These are phyloP conservation scores for Ladona fulva DNA, from an alignment of 1,140 invertebrate genomes.

Conservation along the genomic window DNA sequence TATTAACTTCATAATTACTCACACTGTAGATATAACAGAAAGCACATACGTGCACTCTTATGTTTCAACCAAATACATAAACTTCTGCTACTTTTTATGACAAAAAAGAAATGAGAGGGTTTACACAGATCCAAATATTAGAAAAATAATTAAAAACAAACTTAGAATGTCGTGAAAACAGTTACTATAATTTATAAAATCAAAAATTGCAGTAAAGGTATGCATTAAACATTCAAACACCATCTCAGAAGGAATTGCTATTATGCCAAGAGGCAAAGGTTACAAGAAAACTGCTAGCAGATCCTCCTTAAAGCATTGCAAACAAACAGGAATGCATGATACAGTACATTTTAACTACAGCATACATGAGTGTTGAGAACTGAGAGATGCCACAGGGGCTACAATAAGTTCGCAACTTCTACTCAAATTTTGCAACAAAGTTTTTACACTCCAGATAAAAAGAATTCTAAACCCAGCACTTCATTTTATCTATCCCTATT, in stretches of 20 bases:
- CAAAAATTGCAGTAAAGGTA: too few relatives aligned
- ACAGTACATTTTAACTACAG: neutral
- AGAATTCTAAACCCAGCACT: constrained; percentile 1
- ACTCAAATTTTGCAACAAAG: constrained; percentile 4
- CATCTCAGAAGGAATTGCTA: too few relatives aligned
- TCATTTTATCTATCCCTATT: neutral
- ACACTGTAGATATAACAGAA: constrained; percentile 5
- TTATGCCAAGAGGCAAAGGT: too few relatives aligned
- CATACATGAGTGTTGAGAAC: neutral
- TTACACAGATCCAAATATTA: neutral
- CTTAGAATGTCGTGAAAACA: too few relatives aligned
- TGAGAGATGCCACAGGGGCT: neutral
- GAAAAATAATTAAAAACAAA: too few relatives aligned
- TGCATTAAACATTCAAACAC: too few relatives aligned
- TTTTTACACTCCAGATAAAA: neutral
- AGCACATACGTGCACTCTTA: neutral
- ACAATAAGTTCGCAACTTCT: neutral
- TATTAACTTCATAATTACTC: neutral
- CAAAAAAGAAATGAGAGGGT: neutral
- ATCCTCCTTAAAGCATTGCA: neutral
- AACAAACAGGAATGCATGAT: constrained; percentile 1
- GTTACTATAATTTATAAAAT: too few relatives aligned
- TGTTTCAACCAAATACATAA: neutral
- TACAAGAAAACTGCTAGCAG: too few relatives aligned
- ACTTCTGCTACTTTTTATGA: neutral